Evolutionary conservation across 2,888 invertebrate genomes (phyloP).

Genomic region (Xanthostigma xanthostigma): DNA sequence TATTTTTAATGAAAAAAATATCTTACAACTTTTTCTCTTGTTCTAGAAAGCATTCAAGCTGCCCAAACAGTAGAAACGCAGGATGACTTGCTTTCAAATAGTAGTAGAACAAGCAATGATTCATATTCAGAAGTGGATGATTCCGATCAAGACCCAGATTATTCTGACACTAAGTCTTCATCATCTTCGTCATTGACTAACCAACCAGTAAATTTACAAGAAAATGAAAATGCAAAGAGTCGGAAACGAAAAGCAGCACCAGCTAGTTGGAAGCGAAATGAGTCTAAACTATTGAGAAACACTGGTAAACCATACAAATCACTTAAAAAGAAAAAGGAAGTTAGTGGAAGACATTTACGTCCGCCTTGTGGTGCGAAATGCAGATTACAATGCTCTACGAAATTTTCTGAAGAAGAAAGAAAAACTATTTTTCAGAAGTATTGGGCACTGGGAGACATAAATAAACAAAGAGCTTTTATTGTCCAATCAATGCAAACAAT

Average conservation of each 20-base stretch:
- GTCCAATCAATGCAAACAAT: constrained; percentile 1
- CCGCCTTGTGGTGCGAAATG: too few relatives aligned
- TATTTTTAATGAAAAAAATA: neutral
- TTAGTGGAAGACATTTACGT: too few relatives aligned
- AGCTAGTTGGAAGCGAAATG: too few relatives aligned
- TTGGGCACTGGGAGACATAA: constrained; percentile 1
- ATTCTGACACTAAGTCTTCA: neutral
- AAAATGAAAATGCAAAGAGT: neutral
- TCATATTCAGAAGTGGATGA: constrained; percentile 1
- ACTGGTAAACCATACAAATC: too few relatives aligned
- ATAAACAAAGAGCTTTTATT: constrained; percentile 2
- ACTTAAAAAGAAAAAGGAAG: too few relatives aligned
- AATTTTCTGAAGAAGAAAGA: constrained; percentile 1
- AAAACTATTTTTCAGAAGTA: neutral
- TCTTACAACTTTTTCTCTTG: neutral
- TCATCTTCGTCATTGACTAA: constrained; percentile 1
- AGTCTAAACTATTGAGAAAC: too few relatives aligned
- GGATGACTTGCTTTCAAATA: neutral
- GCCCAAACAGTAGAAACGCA: neutral
- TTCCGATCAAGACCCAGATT: neutral
- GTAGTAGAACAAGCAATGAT: constrained; percentile 1
- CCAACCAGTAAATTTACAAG: neutral
- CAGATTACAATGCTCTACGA: neutral
- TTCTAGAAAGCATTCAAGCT: neutral
- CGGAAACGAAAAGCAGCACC: neutral